Evolutionary conservation across 2,888 invertebrate genomes (phyloP), one percentile per base, ranked within the genome.

Genomic region (Habrosyne pyritoides): DNA sequence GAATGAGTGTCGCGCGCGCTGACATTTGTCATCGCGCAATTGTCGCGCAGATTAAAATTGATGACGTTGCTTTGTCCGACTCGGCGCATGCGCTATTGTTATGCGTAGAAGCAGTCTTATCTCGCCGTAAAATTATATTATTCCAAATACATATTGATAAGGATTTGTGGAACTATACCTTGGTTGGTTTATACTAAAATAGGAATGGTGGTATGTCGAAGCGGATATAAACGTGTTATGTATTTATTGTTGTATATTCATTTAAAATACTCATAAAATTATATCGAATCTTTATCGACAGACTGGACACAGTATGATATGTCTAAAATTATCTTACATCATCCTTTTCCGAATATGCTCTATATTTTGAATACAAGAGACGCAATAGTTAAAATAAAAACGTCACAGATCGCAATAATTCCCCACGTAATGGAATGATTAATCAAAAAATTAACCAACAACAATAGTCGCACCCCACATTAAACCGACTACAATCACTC

Each of bases 21-120:
- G 91, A 91, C 91, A 91, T 92, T 91, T 91, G 91, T 91, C 92
- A 91, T 87, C 89, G 91, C 78, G 88, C 91, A 90, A 91, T 91
- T 91, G 91, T 91, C 87, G 88, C 82, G 69, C 84, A 88, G 91
- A 92, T 92, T 92, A 91, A 91, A 91, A 92, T 91, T 92, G 91
- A 92, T 91, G 92, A 92, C 89, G 87, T 85, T 81, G 84, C 88
- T 87, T 91, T 89, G 89, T 89, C 81, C 79, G 71, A 75, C 63
- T 75, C 70, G 64, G 77, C 86, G 83, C 86, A 79, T 74, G 81
- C 73, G 71, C 82, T 72, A 79, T 86, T 89, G 84, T 89, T 74
- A 67, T 63, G 61, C 66, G 69, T 75, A 75, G 72, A 68, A 72
- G 73, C 70, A 62, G 75, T 79, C 81, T 81, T 89, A 84, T 87